Base-by-base conservation (phyloP, 2,797 vertebrate genomes). In the Macrochelys suwanniensis region DNA sequence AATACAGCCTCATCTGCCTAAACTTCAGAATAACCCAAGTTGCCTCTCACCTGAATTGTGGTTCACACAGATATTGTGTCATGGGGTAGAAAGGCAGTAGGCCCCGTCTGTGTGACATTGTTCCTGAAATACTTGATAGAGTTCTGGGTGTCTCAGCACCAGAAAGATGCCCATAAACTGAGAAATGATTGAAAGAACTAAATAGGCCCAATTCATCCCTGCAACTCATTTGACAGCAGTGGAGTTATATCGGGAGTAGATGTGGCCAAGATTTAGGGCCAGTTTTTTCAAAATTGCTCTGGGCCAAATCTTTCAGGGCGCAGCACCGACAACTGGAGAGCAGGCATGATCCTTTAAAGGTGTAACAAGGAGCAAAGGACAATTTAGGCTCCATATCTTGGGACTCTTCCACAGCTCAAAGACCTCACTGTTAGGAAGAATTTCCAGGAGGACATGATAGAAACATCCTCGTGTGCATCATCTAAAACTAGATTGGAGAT, bases 371-470 rank as follows among this genome's bases (percentile, higher is more conserved):
- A 42, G 10, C 0, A 0, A 94, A 96, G 89, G 84, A 94, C 93
- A 83, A 54, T 86, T 87, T 87, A 87, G 65, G 10, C 82, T 82
- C 53, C 12, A 51, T 83, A 82, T 90, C 91, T 97, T 96, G 92
- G 91, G 96, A 97, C 95, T 92, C 90, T 96, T 89, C 71, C 89
- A 31, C 85, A 85, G 94, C 91, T 95, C 96, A 80, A 96, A 96
- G 95, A 88, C 59, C 0, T 16, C 76, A 95, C 94, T 95, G 95
- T 95, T 96, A 90, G 96, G 95, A 96, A 91, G 94, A 92, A 87
- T 88, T 17, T 96, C 91, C 93, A 95, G 96, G 85, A 96, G 97
- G 96, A 96, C 96, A 90, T 83, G 96, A 91, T 97, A 94, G 97
- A 96, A 97, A 96, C 95, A 96, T 95, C 79, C 42, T 93, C 26